Evolutionary conservation across 2,888 invertebrate species (phyloP).

Genomic region (Portevinia maculata): DNA sequence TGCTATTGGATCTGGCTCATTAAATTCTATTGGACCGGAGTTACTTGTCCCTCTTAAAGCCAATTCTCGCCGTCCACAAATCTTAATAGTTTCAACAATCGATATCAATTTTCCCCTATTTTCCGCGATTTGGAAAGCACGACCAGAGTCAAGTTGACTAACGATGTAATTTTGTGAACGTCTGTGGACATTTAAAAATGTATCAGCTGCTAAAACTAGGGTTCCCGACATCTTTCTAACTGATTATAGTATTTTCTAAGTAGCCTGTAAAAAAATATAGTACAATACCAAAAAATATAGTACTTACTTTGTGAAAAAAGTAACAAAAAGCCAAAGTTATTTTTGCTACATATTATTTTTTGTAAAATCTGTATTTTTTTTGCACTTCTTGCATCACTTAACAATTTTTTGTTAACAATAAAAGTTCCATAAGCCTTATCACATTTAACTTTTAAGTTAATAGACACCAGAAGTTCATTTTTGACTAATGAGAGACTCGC

Average conservation of each 20-base stretch:
- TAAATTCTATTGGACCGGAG: no score
- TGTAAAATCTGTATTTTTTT: slow-evolving; percentile 13
- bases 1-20: no score
- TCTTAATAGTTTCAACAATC: no score
- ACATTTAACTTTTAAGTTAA: slow-evolving; percentile 15
- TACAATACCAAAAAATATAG: no score
- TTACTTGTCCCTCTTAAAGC: no score
- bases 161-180: no score
- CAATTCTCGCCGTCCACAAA: no score
- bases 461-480: slow-evolving; percentile 1
- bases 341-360: slow-evolving; percentile 19
- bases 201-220: no score
- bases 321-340: slow-evolving; percentile 16
- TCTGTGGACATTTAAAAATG: no score
- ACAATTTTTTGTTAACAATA: slow-evolving; percentile 15
- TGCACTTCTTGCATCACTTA: slow-evolving; percentile 19
- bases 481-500: not conserved
- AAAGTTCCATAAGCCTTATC: slow-evolving; percentile 17
- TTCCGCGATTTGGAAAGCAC: no score
- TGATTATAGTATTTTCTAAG: slow-evolving; percentile 23
- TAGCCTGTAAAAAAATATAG: slow-evolving; percentile 1
- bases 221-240: slow-evolving; percentile 12
- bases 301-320: not conserved
- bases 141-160: no score
- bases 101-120: no score